phyloP scores from a whole-genome alignment of 1,140 invertebrate genomes.

The Ganaspis sp. region DNA sequence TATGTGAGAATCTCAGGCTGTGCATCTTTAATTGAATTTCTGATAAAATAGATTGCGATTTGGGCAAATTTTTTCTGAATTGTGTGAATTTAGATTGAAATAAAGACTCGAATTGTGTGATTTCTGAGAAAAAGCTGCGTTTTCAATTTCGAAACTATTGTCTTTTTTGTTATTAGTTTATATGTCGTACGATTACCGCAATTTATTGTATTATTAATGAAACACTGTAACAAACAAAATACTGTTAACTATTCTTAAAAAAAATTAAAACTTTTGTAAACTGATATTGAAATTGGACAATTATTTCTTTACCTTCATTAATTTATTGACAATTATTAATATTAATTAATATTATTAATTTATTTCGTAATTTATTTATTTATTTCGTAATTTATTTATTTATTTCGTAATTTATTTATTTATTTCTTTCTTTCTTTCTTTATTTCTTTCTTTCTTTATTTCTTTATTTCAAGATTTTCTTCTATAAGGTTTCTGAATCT shows the following conservation, averaged over 20 bases:
- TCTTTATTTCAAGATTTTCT: too few species aligned
- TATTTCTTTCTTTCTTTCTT: too few species aligned
- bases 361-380: too few species aligned
- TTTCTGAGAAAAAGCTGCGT: conserved; percentile 45
- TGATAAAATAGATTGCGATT: conserved; percentile 41
- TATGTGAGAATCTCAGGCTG: conserved; percentile 30
- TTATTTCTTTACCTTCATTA: background rate
- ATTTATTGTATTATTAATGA: conserved; percentile 73
- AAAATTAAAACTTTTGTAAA: conserved; percentile 75
- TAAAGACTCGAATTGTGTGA: conserved; percentile 35
- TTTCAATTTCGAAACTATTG: conserved; percentile 60
- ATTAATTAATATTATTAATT: too few species aligned
- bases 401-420: too few species aligned
- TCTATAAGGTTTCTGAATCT: too few species aligned
- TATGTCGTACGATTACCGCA: conserved; percentile 71
- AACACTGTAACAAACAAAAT: conserved; percentile 74
- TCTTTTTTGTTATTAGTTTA: conserved; percentile 71
- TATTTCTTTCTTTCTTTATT: too few species aligned
- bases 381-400: too few species aligned
- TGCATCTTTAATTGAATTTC: conserved; percentile 29
- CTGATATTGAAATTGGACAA: conserved; percentile 50
- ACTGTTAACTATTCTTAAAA: conserved; percentile 75
- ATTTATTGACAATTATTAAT: too few species aligned
- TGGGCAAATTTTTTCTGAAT: background rate
- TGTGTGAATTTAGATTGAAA: background rate